A percentile compares a stretch with the other conserved stretches of the same genome.
These are phyloP conservation scores for Adelges cooleyi DNA, from an alignment of 1,140 invertebrate species.

Conservation along the genomic window DNA sequence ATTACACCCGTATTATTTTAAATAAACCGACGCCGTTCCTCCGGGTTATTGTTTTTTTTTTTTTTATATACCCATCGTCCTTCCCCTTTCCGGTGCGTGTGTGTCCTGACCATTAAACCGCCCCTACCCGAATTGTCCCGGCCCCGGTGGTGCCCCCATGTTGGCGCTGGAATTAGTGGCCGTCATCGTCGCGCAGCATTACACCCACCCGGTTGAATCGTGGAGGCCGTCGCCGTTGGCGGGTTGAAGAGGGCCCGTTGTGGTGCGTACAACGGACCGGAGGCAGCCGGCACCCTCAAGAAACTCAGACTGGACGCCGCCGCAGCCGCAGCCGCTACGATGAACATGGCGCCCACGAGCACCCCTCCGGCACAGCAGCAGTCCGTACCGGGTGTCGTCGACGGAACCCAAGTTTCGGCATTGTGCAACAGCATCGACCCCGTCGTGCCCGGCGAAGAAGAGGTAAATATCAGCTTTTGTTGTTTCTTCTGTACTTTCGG, in stretches of 20 bases:
- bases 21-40: not conserved
- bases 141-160: slow-evolving; percentile 9
- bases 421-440: slow-evolving; percentile 21
- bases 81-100: not conserved
- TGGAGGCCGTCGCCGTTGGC: slow-evolving; percentile 27
- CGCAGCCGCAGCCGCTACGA: slow-evolving; percentile 10
- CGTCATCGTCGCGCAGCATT: slow-evolving; percentile 13
- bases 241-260: slow-evolving; percentile 27
- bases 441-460: slow-evolving; percentile 14
- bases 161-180: slow-evolving; percentile 8
- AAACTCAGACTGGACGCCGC: slow-evolving; percentile 27
- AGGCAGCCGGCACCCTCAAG: slow-evolving; percentile 21
- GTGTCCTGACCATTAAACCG: no score
- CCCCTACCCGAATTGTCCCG: not conserved
- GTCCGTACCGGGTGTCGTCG: not conserved
- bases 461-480: not conserved
- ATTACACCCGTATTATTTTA: not conserved
- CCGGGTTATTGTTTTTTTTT: not conserved
- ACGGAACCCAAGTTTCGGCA: not conserved
- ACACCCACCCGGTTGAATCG: slow-evolving; percentile 27
- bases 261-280: slow-evolving; percentile 27
- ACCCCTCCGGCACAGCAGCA: slow-evolving; percentile 2
- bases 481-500: no score
- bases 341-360: slow-evolving; percentile 15
- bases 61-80: not conserved